Conservation (phyloP, 2,113 vertebrate genomes). For the Apistogramma diplotaenia region DNA sequence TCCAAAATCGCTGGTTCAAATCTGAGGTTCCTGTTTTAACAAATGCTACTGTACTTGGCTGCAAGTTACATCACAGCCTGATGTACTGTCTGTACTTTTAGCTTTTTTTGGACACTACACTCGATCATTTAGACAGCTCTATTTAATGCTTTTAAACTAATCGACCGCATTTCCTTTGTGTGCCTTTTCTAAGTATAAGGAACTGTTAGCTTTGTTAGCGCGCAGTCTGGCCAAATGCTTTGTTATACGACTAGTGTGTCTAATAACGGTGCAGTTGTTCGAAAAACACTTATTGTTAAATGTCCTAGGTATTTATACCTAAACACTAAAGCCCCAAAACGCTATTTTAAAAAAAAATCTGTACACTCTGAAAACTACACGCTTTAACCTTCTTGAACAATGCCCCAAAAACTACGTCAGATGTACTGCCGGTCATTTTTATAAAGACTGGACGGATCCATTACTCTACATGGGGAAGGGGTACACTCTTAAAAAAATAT, state of each 20-base stretch:
- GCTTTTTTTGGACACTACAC: background rate
- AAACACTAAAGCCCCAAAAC: background rate
- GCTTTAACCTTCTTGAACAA: background rate
- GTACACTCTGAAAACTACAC: background rate
- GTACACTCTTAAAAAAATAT: background rate
- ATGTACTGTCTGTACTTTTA: background rate
- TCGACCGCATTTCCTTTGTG: slow-evolving; percentile 56
- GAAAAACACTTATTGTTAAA: background rate
- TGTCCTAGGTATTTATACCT: background rate
- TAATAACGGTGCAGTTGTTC: background rate
- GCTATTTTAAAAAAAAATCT: slow-evolving; percentile 5
- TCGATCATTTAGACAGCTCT: background rate
- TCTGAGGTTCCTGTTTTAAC: background rate
- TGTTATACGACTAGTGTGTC: slow-evolving; percentile 32
- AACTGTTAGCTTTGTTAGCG: slow-evolving; percentile 36
- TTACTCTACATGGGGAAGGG: background rate
- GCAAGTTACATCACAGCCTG: background rate
- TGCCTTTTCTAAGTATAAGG: slow-evolving; percentile 9
- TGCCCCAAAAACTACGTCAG: slow-evolving; percentile 46
- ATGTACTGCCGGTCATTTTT: background rate
- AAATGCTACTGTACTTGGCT: background rate
- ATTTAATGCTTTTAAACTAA: background rate
- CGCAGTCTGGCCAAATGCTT: slow-evolving; percentile 39
- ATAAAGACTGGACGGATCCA: slow-evolving; percentile 39
- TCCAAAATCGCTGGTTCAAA: background rate